A percentile compares a stretch with the other conserved stretches of the same genome.
Conservation (phyloP, 1,140 invertebrate species). For the Aleiodes sp. region DNA sequence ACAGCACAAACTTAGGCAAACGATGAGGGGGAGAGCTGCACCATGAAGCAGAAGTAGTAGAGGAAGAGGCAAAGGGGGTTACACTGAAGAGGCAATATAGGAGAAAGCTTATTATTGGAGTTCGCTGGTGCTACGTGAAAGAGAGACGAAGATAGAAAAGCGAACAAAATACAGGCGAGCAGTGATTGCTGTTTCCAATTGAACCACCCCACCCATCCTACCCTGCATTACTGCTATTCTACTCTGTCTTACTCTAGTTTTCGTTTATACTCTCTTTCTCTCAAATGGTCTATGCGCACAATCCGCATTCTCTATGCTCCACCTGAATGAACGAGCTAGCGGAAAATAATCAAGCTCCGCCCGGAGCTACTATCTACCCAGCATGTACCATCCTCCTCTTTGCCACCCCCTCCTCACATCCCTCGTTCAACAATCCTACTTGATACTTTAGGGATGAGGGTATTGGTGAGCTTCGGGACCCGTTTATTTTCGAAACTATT, state of each 20-base stretch:
- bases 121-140: conserved; percentile 57
- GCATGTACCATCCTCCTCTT: conserved; percentile 1
- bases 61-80: conserved; percentile 26
- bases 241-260: conserved; percentile 4
- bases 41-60: conserved; percentile 22
- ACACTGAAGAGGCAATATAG: conserved; percentile 65
- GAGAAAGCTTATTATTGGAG: conserved; percentile 68
- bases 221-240: conserved; percentile 6
- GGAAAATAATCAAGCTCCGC: conserved; percentile 67
- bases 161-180: conserved; percentile 67
- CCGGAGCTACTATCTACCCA: conserved; percentile 61
- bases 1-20: not conserved
- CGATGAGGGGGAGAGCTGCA: conserved; percentile 3
- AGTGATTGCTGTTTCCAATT: conserved; percentile 69
- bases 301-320: conserved; percentile 45
- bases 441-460: not conserved
- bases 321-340: conserved; percentile 67
- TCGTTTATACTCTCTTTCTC: not conserved
- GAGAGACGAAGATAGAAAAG: conserved; percentile 34
- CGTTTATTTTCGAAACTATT: not conserved
- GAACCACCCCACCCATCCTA: conserved; percentile 56
- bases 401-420: not conserved
- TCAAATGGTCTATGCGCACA: not conserved
- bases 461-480: not conserved
- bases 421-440: not conserved